Base-by-base conservation (phyloP, 2,888 invertebrate species). In the Rugalucina vietnamica region DNA sequence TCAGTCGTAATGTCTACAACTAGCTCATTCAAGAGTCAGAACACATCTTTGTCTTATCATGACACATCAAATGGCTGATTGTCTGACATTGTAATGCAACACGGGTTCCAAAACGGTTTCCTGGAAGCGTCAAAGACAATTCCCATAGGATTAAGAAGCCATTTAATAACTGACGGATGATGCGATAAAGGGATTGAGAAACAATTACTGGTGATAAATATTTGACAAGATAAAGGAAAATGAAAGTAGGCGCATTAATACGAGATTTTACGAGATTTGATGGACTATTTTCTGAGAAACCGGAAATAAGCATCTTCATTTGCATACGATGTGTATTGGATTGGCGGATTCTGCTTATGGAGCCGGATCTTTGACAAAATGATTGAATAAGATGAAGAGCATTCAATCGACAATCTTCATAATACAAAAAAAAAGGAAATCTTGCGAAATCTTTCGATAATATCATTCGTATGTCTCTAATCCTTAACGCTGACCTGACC, bases 141-240 rank as follows among this genome's bases (percentile, higher is more conserved):
- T 32, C 65, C 34, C 65, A 18, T 18, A 12, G 65, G 65, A 65
- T 65, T 65, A 65, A 65, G 34, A 29, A 65, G 10, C 34, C 65
- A 65, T 65, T 65, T 65, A 65, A 34, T 65, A 32, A 34, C 65
- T 65, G 65, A 65, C 65, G 21, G 65, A 65, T 65, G 65, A 65
- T 65, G 65, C 32, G 65, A 65, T 65, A 65, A 65, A 34, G 29
- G 65, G 65, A 65, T 65, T 34, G 21, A 65, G 65, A 65, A 65
- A 65, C 65, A 65, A 65, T 65, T 65, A 65, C 65, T 5, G 34
- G 65, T 65, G 65, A 65, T 65, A 65, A 65, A 65, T 65, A 65
- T 32, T 65, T 65, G 65, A 65, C 65, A 65, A 65, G 65, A 65
- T 65, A 65, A 65, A 34, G 34, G 34, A 65, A 65, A 65, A 65